phyloP scores from a whole-genome alignment of 2,113 vertebrate genomes.

The Neotragus pygmaeus region DNA sequence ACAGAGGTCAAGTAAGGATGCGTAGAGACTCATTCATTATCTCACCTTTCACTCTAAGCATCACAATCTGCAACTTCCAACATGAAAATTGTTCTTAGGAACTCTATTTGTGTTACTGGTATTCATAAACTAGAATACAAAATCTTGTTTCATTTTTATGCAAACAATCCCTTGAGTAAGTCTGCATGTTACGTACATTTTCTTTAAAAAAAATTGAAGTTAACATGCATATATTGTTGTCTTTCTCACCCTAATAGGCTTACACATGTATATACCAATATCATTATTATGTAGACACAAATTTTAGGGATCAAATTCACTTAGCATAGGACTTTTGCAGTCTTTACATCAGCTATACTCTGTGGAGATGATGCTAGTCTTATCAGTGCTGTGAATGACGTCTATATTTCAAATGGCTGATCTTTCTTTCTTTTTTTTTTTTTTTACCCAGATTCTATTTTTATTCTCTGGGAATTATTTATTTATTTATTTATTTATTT shows the following conservation, averaged over 20 bases:
- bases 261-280: neutral
- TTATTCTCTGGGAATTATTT: no score
- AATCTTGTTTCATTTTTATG: neutral
- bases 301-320: neutral
- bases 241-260: neutral
- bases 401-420: neutral
- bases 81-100: neutral
- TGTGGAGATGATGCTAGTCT: neutral
- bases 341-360: neutral
- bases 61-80: neutral
- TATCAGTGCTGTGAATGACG: neutral
- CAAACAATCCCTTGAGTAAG: neutral
- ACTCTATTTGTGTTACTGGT: neutral
- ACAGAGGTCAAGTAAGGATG: neutral
- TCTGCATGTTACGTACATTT: neutral
- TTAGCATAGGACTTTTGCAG: neutral
- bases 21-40: neutral
- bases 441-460: no score
- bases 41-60: neutral
- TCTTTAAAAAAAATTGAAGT: slow-evolving; percentile 23
- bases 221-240: neutral
- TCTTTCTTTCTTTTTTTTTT: no score
- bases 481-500: no score
- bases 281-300: neutral
- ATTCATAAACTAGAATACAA: neutral